Percentiles rank a stretch among this genome's conserved stretches.
Evolutionary conservation across 2,797 vertebrate species (phyloP).

Genomic region (Nyctibius grandis): DNA sequence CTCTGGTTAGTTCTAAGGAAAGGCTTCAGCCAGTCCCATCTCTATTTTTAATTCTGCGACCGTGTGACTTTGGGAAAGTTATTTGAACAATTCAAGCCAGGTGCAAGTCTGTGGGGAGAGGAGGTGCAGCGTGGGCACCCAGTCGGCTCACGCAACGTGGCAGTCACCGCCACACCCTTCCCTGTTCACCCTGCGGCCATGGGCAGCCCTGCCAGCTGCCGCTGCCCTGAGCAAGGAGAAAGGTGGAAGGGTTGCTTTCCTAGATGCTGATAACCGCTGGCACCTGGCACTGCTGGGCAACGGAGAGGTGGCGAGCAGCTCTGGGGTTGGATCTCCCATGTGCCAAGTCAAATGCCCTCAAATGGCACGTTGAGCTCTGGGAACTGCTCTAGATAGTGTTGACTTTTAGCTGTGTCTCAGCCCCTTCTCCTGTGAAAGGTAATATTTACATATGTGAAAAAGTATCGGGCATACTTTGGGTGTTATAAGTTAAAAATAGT

Average conservation of each 20-base stretch:
- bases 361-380: accelerated
- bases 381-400: background rate
- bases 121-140: background rate
- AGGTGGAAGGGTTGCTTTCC: background rate
- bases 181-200: background rate
- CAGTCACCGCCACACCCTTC: background rate
- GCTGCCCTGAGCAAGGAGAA: background rate
- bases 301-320: background rate
- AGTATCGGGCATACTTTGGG: background rate
- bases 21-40: background rate
- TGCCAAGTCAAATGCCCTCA: background rate
- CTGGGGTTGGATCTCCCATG: accelerated
- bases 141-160: background rate
- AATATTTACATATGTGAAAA: background rate
- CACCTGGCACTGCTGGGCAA: accelerated
- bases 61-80: background rate
- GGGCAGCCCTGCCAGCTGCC: background rate
- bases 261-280: background rate
- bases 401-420: background rate
- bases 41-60: background rate
- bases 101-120: background rate
- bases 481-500: background rate
- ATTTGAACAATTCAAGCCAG: background rate
- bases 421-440: background rate
- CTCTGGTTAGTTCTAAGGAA: background rate